Evolutionary conservation across 2,888 invertebrate genomes (phyloP).

Genomic region (Bruchidius siliquastri): DNA sequence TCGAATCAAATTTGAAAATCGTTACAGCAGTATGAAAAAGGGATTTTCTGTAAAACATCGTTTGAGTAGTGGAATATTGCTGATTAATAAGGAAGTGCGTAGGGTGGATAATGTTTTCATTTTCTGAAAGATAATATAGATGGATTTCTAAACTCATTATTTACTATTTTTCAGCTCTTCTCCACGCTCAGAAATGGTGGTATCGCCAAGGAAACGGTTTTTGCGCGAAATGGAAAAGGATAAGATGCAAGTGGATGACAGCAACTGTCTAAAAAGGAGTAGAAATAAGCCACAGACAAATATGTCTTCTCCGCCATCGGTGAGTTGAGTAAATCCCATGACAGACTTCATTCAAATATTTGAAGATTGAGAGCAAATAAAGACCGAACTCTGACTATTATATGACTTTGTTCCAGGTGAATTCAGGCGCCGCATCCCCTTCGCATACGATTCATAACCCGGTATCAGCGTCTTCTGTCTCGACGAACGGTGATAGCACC

Average conservation of each 20-base stretch:
- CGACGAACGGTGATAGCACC: neutral
- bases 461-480: conserved; percentile 4
- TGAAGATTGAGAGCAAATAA: neutral
- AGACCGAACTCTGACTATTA: no score
- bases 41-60: no score
- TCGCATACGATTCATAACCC: conserved; percentile 4
- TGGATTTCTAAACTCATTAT: no score
- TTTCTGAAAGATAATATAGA: no score
- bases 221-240: conserved; percentile 69
- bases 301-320: conserved; percentile 3
- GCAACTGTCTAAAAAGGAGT: conserved; percentile 37
- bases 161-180: conserved; percentile 32
- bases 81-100: no score
- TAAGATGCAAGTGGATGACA: conserved; percentile 31
- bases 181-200: conserved; percentile 50
- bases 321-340: neutral
- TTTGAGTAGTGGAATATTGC: no score
- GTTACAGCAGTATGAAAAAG: no score
- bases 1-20: no score
- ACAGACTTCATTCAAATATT: neutral
- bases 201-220: conserved; percentile 77
- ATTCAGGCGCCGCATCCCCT: neutral
- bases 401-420: neutral
- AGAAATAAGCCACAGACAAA: conserved; percentile 30
- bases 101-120: no score